A percentile compares a stretch with the other conserved stretches of the same genome.
Evolutionary conservation across 1,140 invertebrate genomes (phyloP).

Genomic region (Harpegnathos saltator): DNA sequence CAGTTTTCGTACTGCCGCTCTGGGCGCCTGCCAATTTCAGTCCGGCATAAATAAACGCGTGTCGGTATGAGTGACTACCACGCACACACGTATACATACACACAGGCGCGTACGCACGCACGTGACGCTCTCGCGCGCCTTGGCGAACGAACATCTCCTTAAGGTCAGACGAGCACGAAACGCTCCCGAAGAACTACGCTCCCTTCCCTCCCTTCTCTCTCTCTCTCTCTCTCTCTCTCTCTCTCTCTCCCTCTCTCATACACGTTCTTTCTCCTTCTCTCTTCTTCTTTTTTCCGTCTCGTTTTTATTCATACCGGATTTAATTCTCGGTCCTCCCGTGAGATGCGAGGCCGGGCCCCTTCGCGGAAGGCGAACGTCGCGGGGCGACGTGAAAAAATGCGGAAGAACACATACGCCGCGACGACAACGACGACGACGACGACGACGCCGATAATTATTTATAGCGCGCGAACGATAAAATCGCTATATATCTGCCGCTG

Average conservation of each 20-base stretch:
- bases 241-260: background rate
- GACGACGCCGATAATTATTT: slow-evolving; percentile 44
- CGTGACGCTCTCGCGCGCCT: slow-evolving; percentile 26
- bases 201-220: no score
- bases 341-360: slow-evolving; percentile 13
- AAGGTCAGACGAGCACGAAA: slow-evolving; percentile 53
- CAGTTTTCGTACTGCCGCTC: slow-evolving; percentile 66
- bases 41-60: slow-evolving; percentile 70
- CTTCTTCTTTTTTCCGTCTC: background rate
- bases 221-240: background rate
- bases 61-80: no score
- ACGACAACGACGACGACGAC: background rate
- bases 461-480: slow-evolving; percentile 34
- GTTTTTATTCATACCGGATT: slow-evolving; percentile 12
- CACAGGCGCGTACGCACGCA: background rate
- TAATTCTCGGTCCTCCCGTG: slow-evolving; percentile 29
- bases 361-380: slow-evolving; percentile 37
- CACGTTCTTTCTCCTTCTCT: no score
- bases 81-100: no score
- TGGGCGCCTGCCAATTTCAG: slow-evolving; percentile 62
- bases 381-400: slow-evolving; percentile 36
- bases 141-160: slow-evolving; percentile 46
- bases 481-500: slow-evolving; percentile 40
- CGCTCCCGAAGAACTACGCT: slow-evolving; percentile 23
- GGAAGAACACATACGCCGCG: slow-evolving; percentile 26